phyloP scores from a whole-genome alignment of 2,888 invertebrate genomes.

The Teleiodes luculella region DNA sequence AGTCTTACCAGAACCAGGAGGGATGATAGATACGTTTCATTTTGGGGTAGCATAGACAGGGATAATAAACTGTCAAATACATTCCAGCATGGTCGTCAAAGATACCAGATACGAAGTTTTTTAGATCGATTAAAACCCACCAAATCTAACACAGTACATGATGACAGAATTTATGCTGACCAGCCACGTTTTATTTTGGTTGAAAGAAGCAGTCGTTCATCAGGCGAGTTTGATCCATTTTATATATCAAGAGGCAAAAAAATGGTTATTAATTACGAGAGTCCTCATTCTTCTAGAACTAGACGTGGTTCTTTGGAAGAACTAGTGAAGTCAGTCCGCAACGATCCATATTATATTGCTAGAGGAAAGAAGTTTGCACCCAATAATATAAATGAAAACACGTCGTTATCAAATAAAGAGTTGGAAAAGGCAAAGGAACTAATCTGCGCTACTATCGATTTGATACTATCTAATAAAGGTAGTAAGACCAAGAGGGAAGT shows the following conservation, averaged over 20 bases:
- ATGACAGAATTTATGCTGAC: constrained; percentile 70
- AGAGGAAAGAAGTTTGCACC: constrained; percentile 67
- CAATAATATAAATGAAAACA: constrained; percentile 31
- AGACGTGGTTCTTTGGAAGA: constrained; percentile 65
- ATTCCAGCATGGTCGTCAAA: constrained; percentile 36
- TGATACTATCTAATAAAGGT: constrained; percentile 36
- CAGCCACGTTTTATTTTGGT: constrained; percentile 76
- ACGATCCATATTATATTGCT: constrained; percentile 74
- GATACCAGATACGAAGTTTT: constrained; percentile 14
- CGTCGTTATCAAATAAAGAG: constrained; percentile 33
- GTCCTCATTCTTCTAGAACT: constrained; percentile 31
- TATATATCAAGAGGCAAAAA: constrained; percentile 65
- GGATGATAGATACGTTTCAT: constrained; percentile 32
- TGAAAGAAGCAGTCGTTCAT: constrained; percentile 64
- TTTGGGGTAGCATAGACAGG: constrained; percentile 49
- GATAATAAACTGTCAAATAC: constrained; percentile 46
- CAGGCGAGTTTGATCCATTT: constrained; percentile 62
- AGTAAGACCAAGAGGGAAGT: constrained; percentile 53
- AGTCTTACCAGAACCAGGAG: constrained; percentile 44
- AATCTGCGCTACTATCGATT: constrained; percentile 56
- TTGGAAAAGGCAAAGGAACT: constrained; percentile 53
- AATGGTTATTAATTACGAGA: constrained; percentile 21
- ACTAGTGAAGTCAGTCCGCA: constrained; percentile 66
- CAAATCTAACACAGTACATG: constrained; percentile 49
- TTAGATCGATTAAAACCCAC: constrained; percentile 26